Evolutionary conservation across 2,113 vertebrate species (phyloP).

Genomic region (Clinocottus analis): DNA sequence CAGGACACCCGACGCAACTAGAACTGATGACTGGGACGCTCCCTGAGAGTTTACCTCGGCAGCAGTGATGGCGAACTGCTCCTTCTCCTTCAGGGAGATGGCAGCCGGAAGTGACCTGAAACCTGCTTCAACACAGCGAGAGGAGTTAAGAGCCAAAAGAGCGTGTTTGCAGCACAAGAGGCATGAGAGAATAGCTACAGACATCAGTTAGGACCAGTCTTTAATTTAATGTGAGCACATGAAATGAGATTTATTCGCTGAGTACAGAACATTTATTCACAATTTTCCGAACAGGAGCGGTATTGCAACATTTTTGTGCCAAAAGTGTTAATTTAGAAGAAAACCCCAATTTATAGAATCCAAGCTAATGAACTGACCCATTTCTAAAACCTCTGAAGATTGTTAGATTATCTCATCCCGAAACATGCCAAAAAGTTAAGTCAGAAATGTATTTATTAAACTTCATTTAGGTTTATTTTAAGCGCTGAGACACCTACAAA

Average conservation of each 20-base stretch:
- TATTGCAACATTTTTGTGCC: not conserved
- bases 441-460: not conserved
- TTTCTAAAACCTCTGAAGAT: constrained; percentile 6
- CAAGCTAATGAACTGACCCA: not conserved
- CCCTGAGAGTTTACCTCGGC: constrained; percentile 67
- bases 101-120: constrained; percentile 53
- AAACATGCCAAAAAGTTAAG: not conserved
- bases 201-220: not conserved
- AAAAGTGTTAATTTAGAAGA: not conserved
- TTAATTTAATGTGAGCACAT: not conserved
- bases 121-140: constrained; percentile 47
- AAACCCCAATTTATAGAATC: not conserved
- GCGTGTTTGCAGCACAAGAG: not conserved
- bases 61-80: constrained; percentile 50
- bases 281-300: not conserved
- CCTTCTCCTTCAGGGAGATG: constrained; percentile 72
- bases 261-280: not conserved
- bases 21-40: constrained; percentile 44
- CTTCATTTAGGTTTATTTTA: not conserved
- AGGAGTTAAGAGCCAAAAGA: not conserved
- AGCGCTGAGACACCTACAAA: not conserved
- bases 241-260: not conserved
- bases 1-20: constrained; percentile 21
- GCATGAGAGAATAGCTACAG: not conserved
- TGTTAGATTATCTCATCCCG: not conserved